Evolutionary conservation across 2,113 vertebrate genomes (phyloP).

Genomic region (Hiodon alosoides): DNA sequence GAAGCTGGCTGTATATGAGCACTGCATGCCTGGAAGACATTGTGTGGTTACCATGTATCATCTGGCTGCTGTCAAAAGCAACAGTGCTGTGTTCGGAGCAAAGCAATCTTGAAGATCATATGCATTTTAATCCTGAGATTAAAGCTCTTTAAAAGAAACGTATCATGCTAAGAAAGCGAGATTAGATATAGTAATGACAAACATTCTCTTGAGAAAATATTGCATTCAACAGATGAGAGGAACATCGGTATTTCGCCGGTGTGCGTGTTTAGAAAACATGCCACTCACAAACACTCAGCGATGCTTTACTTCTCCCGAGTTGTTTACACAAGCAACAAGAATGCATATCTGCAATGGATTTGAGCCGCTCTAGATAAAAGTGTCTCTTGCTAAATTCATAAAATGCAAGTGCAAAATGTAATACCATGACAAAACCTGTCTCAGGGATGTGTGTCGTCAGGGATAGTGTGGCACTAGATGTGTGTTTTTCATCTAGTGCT

Average conservation of each 20-base stretch:
- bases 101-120: background rate
- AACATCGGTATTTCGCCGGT: background rate
- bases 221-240: too few species aligned
- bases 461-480: background rate
- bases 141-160: background rate
- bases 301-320: background rate
- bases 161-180: background rate
- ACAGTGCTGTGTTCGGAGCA: background rate
- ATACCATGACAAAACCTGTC: background rate
- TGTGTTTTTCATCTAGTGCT: background rate
- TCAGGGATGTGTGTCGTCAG: background rate
- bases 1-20: background rate
- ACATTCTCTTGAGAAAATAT: background rate
- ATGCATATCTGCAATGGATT: too few species aligned
- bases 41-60: background rate
- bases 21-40: background rate
- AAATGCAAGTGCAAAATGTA: too few species aligned
- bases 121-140: slow-evolving; percentile 2
- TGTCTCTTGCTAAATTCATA: too few species aligned
- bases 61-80: background rate
- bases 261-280: background rate
- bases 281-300: background rate
- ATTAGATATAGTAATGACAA: background rate
- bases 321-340: background rate
- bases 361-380: too few species aligned